Base-by-base conservation (phyloP, 2,888 invertebrate species). In the Diplazon laetatorius region DNA sequence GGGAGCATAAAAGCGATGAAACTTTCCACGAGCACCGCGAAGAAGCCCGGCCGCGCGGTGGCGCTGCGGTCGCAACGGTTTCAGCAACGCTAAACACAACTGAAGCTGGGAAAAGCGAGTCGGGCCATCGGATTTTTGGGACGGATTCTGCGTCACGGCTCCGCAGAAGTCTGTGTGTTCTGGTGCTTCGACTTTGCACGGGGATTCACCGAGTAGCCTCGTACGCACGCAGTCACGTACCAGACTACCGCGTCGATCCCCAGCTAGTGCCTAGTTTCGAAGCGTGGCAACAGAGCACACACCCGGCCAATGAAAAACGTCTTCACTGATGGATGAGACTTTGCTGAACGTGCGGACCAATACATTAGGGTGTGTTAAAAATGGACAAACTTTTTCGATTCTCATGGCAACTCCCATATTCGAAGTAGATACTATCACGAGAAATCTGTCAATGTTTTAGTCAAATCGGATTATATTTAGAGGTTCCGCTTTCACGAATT, bases 11-110 rank as follows among this genome's bases (percentile, higher is more conserved):
- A 30, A 30, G 37, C 48, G 65, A 57, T n/a, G 46, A 42, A 50
- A 77, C 71, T 78, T 75, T 80, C 44, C 37, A n/a, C 62, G 65
- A 65, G 59, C 37, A 50, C 25, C 8, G n/a, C 9, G 57, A 71
- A 62, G 57, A 62, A 35, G 14, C 35, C n/a, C 30, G 14, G 42
- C 42, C n/a, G 39, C 30, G 63, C 25, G 48, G 35, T 63, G 30
- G 30, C 30, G 30, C 30, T 2, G 30, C 6, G 30, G 30, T 30
- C 30, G 30, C 30, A 30, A 30, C 4, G 30, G 30, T 30, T 30
- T 6, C 30, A 30, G 30, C 30, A 55, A 50, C 30, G 30, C 30
- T 30, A 6, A 30, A 30, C 4, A 30, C 4, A 30, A 30, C 30
- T 6, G 6, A 59, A 44, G 63, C 57, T 30, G 39, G 57, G 59